These are phyloP conservation scores for Acanthiza pusilla DNA, from an alignment of 2,797 vertebrate genomes.

Conservation along the genomic window DNA sequence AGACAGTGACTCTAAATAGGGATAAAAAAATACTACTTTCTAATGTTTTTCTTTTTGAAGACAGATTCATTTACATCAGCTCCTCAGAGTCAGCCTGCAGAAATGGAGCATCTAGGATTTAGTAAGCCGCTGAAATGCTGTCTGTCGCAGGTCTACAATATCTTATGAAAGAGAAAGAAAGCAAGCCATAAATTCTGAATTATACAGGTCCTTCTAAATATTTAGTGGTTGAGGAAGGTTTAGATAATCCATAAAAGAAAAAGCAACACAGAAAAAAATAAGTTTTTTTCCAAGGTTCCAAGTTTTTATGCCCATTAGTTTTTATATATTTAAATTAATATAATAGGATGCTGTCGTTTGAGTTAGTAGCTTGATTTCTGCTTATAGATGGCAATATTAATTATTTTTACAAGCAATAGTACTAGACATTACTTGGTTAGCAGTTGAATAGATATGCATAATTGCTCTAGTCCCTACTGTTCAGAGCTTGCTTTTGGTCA, in stretches of 20 bases:
- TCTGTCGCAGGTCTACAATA: neutral
- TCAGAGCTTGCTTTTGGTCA: neutral
- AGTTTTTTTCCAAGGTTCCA: neutral
- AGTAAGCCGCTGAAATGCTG: neutral
- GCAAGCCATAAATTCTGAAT: neutral
- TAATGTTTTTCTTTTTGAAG: neutral
- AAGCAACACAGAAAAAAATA: neutral
- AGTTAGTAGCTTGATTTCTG: neutral
- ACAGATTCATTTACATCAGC: neutral
- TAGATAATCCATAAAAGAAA: neutral
- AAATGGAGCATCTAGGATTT: neutral
- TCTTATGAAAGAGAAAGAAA: neutral
- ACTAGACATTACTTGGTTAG: accelerated
- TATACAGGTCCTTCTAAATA: neutral
- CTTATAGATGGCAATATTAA: neutral
- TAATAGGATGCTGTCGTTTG: neutral
- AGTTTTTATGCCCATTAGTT: neutral
- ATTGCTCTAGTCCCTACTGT: neutral
- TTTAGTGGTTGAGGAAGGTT: neutral
- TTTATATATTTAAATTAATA: neutral
- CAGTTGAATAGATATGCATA: neutral
- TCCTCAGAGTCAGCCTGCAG: neutral
- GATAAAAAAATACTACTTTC: neutral
- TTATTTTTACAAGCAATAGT: neutral
- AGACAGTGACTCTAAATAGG: neutral